These are phyloP conservation scores for Drosophila falleni DNA, from an alignment of 2,888 invertebrate species.

Conservation along the genomic window DNA sequence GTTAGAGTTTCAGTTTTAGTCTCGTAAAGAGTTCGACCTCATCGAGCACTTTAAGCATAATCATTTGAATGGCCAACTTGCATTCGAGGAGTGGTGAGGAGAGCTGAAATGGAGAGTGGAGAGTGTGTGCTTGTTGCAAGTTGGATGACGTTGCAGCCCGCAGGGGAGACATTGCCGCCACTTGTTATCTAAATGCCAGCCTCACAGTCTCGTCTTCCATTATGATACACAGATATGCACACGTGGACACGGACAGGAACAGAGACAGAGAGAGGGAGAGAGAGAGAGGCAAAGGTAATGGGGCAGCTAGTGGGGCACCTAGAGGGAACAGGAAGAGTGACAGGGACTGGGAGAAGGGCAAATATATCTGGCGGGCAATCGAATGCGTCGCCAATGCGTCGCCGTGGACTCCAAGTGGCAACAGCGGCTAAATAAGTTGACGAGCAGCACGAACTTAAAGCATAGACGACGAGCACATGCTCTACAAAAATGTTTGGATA, in stretches of 20 bases:
- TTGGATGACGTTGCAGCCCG: slow-evolving; percentile 28
- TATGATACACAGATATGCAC: slow-evolving; percentile 85
- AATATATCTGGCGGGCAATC: slow-evolving; percentile 75
- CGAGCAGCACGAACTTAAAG: slow-evolving; percentile 7
- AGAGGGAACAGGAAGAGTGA: no score
- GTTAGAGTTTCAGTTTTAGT: not conserved
- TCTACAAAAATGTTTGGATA: slow-evolving; percentile 10
- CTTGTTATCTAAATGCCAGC: slow-evolving; percentile 85
- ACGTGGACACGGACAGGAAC: slow-evolving; percentile 47
- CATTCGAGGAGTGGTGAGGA: slow-evolving; percentile 26
- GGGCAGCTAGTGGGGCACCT: not conserved
- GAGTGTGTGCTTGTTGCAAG: slow-evolving; percentile 16
- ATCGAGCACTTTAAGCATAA: slow-evolving; percentile 73
- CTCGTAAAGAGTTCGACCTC: slow-evolving; percentile 17
- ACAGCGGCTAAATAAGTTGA: slow-evolving; percentile 34
- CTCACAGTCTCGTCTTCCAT: slow-evolving; percentile 86
- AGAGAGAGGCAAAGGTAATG: not conserved
- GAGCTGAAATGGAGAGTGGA: slow-evolving; percentile 4
- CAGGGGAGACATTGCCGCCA: slow-evolving; percentile 48
- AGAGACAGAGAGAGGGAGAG: not conserved
- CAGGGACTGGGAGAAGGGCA: slow-evolving; percentile 15
- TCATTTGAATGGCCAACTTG: slow-evolving; percentile 70
- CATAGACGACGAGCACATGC: slow-evolving; percentile 30
- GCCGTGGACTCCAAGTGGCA: slow-evolving; percentile 40
- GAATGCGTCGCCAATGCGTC: slow-evolving; percentile 82